Conservation (phyloP, 2,113 vertebrate genomes). For the Calyptommatus sinebrachiatus region DNA sequence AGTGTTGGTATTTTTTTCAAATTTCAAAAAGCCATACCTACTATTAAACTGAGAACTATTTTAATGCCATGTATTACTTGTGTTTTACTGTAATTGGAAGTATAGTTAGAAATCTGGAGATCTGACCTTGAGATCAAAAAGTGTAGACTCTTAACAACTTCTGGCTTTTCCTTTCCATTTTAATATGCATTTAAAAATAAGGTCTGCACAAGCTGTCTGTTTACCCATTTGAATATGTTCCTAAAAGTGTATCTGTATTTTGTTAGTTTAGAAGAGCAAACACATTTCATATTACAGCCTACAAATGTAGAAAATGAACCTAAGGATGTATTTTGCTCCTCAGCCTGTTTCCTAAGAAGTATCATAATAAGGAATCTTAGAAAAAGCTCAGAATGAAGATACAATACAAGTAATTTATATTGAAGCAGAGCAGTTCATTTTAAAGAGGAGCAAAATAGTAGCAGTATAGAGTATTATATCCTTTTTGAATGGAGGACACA, state of each 20-base stretch:
- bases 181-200: background rate
- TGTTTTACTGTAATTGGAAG: background rate
- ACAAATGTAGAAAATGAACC: background rate
- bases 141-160: background rate
- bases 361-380: background rate
- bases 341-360: background rate
- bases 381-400: background rate
- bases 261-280: background rate
- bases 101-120: background rate
- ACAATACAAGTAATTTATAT: background rate
- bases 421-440: constrained; percentile 11
- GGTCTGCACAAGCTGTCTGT: background rate
- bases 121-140: background rate
- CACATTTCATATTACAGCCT: background rate
- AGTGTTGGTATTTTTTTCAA: background rate
- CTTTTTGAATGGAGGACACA: background rate
- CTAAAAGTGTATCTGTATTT: background rate
- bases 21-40: constrained; percentile 12
- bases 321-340: background rate
- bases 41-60: background rate
- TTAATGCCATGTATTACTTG: background rate
- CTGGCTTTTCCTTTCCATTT: background rate
- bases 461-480: background rate
- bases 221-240: background rate
- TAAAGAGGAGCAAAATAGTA: background rate